A percentile compares a stretch with the other conserved stretches of the same genome.
phyloP scores from a whole-genome alignment of 35 echinoderm and acorn worm species.

The Chiridota heheva region DNA sequence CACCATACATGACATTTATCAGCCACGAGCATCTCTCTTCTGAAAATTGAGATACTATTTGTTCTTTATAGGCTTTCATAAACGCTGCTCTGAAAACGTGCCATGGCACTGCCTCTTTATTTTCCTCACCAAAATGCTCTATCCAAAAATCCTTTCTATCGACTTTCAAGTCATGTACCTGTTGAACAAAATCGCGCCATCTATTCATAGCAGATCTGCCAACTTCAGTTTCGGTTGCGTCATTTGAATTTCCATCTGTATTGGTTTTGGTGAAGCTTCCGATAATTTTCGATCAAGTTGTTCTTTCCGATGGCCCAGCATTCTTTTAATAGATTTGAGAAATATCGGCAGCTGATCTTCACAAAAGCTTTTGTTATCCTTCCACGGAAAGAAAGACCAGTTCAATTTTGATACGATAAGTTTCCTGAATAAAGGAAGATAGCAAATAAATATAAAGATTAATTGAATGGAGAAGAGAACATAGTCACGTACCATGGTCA shows the following conservation, averaged over 20 bases:
- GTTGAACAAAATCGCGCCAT: not conserved
- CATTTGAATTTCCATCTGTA: not conserved
- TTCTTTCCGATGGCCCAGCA: not conserved
- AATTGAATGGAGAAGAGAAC: too few species aligned
- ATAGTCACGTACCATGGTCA: too few species aligned
- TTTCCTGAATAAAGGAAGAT: slow-evolving; percentile 48
- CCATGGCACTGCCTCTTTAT: slow-evolving; percentile 61
- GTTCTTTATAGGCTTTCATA: slow-evolving; percentile 57
- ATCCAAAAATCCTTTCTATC: slow-evolving; percentile 78
- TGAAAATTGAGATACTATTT: slow-evolving; percentile 44
- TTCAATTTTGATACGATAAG: slow-evolving; percentile 86
- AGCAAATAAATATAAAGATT: not conserved
- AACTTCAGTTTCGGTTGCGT: not conserved
- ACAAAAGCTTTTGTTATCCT: not conserved
- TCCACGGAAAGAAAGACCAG: slow-evolving; percentile 76
- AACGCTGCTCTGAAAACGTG: slow-evolving; percentile 67
- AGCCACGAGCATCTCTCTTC: slow-evolving; percentile 74
- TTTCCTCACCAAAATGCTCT: slow-evolving; percentile 44
- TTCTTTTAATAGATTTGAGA: slow-evolving; percentile 10
- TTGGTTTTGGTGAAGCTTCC: not conserved
- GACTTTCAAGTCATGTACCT: not conserved
- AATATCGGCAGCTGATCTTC: slow-evolving; percentile 8
- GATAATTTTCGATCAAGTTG: not conserved
- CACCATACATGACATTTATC: slow-evolving; percentile 78
- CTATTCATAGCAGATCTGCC: not conserved